A percentile compares a stretch with the other conserved stretches of the same genome.
Evolutionary conservation across 2,797 vertebrate species (phyloP).

Genomic region (Esox lucius): DNA sequence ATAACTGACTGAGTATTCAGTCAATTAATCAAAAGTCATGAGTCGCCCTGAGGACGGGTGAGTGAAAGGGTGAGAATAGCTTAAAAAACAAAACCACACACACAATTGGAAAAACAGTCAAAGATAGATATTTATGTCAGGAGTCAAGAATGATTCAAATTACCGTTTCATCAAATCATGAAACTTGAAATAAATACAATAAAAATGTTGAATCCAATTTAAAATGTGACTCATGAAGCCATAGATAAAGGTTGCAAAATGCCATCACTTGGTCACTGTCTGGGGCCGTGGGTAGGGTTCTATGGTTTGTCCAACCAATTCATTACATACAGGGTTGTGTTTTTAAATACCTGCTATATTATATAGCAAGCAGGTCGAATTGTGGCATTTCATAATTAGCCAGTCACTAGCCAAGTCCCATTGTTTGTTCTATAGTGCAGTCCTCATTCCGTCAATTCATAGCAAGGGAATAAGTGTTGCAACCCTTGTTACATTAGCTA

Average conservation of each 20-base stretch:
- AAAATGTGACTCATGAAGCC: too few relatives aligned
- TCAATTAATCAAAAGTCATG: too few relatives aligned
- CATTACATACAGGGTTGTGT: background rate
- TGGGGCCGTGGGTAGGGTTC: too few relatives aligned
- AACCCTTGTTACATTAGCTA: background rate
- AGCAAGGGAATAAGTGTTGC: background rate
- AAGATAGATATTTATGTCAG: background rate
- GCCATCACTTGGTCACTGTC: too few relatives aligned
- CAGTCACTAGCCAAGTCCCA: background rate
- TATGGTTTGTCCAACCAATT: background rate
- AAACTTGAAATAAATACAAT: too few relatives aligned
- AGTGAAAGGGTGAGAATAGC: too few relatives aligned
- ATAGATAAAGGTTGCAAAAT: too few relatives aligned
- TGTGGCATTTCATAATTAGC: slow-evolving; percentile 2
- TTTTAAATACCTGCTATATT: background rate
- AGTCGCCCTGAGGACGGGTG: too few relatives aligned
- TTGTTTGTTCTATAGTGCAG: background rate
- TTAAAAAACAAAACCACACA: background rate
- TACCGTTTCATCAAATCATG: too few relatives aligned
- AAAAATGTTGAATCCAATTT: too few relatives aligned
- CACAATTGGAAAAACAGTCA: background rate
- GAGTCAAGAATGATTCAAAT: too few relatives aligned
- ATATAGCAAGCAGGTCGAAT: background rate
- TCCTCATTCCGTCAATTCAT: background rate
- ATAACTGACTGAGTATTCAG: too few relatives aligned